Evolutionary conservation across 2,797 vertebrate species (phyloP), one percentile per base, ranked within the genome.

Genomic region (Urophycis tenuis): DNA sequence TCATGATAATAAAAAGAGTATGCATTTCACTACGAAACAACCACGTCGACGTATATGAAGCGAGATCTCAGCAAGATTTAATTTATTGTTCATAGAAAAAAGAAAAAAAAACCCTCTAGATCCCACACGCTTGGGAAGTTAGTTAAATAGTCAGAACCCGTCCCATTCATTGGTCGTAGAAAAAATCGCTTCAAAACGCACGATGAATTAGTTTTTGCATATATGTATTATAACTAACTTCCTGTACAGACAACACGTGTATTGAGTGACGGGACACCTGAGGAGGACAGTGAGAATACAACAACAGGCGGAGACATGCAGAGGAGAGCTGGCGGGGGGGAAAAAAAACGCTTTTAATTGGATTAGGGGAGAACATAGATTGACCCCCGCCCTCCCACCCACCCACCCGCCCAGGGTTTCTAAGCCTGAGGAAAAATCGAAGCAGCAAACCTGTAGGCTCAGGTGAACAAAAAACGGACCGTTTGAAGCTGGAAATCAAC

Each of bases 361-460:
- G 69, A 32, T 71, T 9, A 71, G 32, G 30, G 69, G 30, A 71
- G 69, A 71, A 32, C 30, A 17, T 60, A n/a, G n/a, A 19, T 60
- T 60, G 49, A 60, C 22, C 10, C 15, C 17, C 45, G 17, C 17
- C 19, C 45, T 0, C 19, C 19, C 1, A 15, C 45, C 17, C 39
- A 11, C 36, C 3, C 10, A 10, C 33, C 33, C 33, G 1, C 64
- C 64, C 10, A 1, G n/a, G 64, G 64, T 69, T 69, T 69, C 64
- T 30, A 31, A 32, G 75, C 36, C 30, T 75, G 83, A 75, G 81
- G 71, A 73, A 72, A 49, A 60, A 25, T 32, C 3, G 64, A 72
- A 71, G 36, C 72, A 32, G 85, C 79, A 78, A 31, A 67, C 35
- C 72, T n/a, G 79, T 75, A 78, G 69, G 69, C 69, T 71, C 31